Evolutionary conservation across 2,797 vertebrate species (phyloP).

Genomic region (Nothura maculosa): DNA sequence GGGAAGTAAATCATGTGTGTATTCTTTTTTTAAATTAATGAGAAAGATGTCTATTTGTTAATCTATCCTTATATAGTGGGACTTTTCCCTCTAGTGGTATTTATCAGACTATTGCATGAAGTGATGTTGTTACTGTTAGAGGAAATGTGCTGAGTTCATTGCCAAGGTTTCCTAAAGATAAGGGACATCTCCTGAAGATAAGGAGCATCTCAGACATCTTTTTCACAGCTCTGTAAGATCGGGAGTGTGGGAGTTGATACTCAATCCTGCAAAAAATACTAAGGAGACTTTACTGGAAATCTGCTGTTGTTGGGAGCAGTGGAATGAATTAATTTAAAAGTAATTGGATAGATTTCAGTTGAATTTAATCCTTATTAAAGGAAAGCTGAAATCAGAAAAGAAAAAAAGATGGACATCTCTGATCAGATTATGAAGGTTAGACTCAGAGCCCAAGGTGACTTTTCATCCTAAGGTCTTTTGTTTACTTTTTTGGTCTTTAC

Average conservation of each 20-base stretch:
- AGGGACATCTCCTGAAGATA: background rate
- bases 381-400: background rate
- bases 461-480: background rate
- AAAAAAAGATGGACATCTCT: background rate
- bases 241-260: background rate
- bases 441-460: background rate
- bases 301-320: background rate
- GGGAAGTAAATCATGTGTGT: background rate
- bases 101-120: background rate
- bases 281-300: slow-evolving; percentile 9
- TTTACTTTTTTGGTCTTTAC: background rate
- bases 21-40: background rate
- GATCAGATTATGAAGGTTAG: background rate
- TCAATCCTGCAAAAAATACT: background rate
- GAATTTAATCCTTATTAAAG: slow-evolving; percentile 19
- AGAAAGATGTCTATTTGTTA: background rate
- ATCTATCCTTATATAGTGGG: background rate
- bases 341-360: slow-evolving; percentile 9
- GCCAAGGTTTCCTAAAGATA: background rate
- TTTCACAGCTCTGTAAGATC: background rate
- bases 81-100: background rate
- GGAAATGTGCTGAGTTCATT: background rate
- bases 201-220: background rate
- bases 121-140: background rate
- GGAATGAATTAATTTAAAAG: slow-evolving; percentile 33